Percentiles rank a stretch among this genome's conserved stretches.
Conservation (phyloP, 1,140 invertebrate genomes). For the Coboldia fuscipes region DNA sequence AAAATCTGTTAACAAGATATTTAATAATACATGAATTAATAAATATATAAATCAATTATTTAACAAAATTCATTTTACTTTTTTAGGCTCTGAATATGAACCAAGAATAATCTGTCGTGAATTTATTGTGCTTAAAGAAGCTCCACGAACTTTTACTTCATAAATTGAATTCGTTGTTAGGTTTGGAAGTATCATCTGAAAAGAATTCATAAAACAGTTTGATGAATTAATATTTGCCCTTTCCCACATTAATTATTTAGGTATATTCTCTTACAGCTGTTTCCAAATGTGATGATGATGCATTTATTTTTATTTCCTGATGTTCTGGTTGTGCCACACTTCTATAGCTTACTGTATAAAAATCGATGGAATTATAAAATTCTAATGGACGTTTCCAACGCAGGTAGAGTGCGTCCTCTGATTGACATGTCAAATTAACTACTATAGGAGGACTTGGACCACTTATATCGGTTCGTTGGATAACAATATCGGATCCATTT, state of each 20-base stretch:
- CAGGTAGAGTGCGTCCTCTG: constrained; percentile 49
- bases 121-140: constrained; percentile 42
- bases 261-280: constrained; percentile 31
- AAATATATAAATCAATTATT: neutral
- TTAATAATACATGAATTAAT: neutral
- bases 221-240: neutral
- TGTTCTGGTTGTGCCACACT: constrained; percentile 30
- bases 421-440: constrained; percentile 60
- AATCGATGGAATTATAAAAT: constrained; percentile 54
- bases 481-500: constrained; percentile 44
- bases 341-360: constrained; percentile 54
- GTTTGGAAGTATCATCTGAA: constrained; percentile 48
- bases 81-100: constrained; percentile 34
- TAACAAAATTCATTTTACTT: constrained; percentile 23
- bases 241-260: constrained; percentile 4
- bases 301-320: constrained; percentile 36
- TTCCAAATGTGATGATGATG: constrained; percentile 32
- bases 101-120: constrained; percentile 38
- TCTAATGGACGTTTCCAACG: constrained; percentile 56
- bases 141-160: constrained; percentile 48
- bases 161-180: constrained; percentile 51
- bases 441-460: constrained; percentile 60
- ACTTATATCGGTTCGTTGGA: constrained; percentile 55
- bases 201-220: constrained; percentile 5
- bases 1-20: constrained; percentile 11